Conservation (phyloP, 2,888 invertebrate genomes). For the Melipona bicolor region DNA sequence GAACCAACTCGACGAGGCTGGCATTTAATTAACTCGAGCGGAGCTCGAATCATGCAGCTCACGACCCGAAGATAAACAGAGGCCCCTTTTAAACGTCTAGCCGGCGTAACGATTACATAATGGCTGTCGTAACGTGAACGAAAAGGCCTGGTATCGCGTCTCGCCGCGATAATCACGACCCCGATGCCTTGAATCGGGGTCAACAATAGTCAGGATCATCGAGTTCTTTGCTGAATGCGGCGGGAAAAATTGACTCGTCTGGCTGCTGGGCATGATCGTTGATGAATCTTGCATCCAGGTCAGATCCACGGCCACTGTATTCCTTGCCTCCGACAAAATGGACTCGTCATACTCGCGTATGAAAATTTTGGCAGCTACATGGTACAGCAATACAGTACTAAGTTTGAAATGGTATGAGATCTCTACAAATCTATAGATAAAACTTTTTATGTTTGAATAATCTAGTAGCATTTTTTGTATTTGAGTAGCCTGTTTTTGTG, state of each 20-base stretch:
- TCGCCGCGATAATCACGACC: slow-evolving; percentile 32
- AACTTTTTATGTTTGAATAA: too few relatives aligned
- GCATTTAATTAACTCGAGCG: not conserved
- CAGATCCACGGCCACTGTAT: slow-evolving; percentile 43
- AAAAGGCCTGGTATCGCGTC: slow-evolving; percentile 31
- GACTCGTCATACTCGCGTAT: not conserved
- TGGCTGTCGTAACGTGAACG: slow-evolving; percentile 7
- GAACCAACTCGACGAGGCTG: not conserved
- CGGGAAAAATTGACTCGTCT: slow-evolving; percentile 33
- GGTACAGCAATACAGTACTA: too few relatives aligned
- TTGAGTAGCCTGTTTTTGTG: too few relatives aligned
- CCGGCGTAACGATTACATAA: slow-evolving; percentile 35
- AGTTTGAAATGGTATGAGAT: too few relatives aligned
- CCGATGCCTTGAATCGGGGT: slow-evolving; percentile 45
- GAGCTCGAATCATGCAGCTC: not conserved
- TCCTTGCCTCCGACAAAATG: not conserved
- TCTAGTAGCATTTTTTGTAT: too few relatives aligned
- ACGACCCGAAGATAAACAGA: not conserved
- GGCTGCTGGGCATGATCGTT: not conserved
- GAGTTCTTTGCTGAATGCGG: slow-evolving; percentile 30
- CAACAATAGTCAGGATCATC: slow-evolving; percentile 55
- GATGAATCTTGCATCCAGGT: slow-evolving; percentile 69
- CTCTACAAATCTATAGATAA: too few relatives aligned
- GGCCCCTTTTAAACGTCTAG: slow-evolving; percentile 16
- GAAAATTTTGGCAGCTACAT: not conserved